Base-by-base conservation (phyloP, 2,113 vertebrate species). In the Ctenomys sociabilis region DNA sequence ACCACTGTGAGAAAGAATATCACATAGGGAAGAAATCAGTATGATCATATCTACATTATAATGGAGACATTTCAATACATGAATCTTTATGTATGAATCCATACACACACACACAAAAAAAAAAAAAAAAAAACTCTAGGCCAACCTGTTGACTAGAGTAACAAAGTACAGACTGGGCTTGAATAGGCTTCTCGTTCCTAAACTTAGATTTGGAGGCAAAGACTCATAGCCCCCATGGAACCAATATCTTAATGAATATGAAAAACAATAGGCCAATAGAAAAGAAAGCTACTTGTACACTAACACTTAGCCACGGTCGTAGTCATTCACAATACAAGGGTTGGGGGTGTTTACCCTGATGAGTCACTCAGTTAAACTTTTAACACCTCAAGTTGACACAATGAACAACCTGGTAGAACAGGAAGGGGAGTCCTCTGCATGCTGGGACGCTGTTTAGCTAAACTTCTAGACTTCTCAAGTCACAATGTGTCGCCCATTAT, bases 141-240 rank as follows among this genome's bases (percentile, higher is more conserved):
- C 21, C 75, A 72, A n/a, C 16, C 26, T 83, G 26, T 78, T 82
- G 17, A 89, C 13, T 83, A 89, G 19, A 30, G 64, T 59, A 88
- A 86, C 28, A 45, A 87, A 82, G 54, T 3, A 49, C 32, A 61
- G 57, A 78, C 64, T 86, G 66, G 14, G 66, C 75, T 54, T 52
- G 45, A 72, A 82, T 13, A 87, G 45, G 40, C 19, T 75, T 83
- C 61, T 73, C n/a, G 52, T 82, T 86, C 72, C n/a, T 61, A 45
- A 72, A 91, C 37, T 83, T 45, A 32, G n/a, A 84, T 78, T 96
- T 57, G 85, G 22, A 78, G 68, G 37, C 85, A 94, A 93, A 83
- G 59, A 88, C 26, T 75, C 49, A 61, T 10, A 3, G 37, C 21
- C 14, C 52, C 19, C 19, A 54, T 26, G 59, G 88, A 91, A 77